A percentile compares a stretch with the other conserved stretches of the same genome.
Conservation (phyloP, 64 coral and sea anemone genomes). For the Stichodactyla helianthus region DNA sequence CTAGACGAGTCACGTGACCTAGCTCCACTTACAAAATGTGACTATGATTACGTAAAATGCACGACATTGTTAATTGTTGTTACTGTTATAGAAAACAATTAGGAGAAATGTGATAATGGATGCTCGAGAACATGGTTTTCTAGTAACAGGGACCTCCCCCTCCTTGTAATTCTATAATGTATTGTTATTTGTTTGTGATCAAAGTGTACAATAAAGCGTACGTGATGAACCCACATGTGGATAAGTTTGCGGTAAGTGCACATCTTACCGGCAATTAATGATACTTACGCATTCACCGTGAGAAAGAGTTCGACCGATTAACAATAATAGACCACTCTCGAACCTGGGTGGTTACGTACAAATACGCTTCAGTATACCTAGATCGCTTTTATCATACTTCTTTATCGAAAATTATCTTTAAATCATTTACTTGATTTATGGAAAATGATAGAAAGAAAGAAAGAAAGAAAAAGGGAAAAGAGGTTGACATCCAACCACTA, state of each 20-base stretch:
- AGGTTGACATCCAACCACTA: too few species aligned
- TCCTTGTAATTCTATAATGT: neutral
- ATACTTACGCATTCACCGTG: neutral
- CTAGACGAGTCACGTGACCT: neutral
- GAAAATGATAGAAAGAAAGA: too few species aligned
- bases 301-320: neutral
- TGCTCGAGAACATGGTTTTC: neutral
- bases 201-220: neutral
- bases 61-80: too few species aligned
- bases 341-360: neutral
- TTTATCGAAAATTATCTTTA: too few species aligned
- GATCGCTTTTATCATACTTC: too few species aligned
- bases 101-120: neutral
- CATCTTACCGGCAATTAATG: neutral
- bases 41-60: too few species aligned
- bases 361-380: too few species aligned
- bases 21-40: neutral
- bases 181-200: neutral
- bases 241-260: neutral
- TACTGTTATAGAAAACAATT: neutral
- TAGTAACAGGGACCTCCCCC: neutral
- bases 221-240: neutral
- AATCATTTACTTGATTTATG: too few species aligned
- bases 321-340: neutral
- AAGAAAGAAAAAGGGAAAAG: too few species aligned